Base-by-base conservation (phyloP, 2,888 invertebrate species). In the Acronicta leporina region DNA sequence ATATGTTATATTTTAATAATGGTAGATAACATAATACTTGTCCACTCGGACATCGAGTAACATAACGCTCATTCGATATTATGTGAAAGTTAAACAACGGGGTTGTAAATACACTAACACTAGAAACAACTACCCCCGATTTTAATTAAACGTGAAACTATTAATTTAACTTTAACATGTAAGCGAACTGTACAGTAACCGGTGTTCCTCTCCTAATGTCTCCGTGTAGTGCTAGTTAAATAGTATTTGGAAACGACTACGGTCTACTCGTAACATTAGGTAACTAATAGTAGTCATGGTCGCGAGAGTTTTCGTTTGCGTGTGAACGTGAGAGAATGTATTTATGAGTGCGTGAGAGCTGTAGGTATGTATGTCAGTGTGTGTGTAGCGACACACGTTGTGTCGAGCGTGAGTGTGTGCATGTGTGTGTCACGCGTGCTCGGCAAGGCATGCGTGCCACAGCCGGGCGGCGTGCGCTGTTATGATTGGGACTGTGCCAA, bases 401-500 rank as follows among this genome's bases (percentile, higher is more conserved):
- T 56, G 58, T 57, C 66, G 65, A 55, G 58, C 47, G 63, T 68
- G 70, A 63, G 71, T 66, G 77, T 66, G 74, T 67, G 77, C 57
- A 70, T 72, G 68, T 41, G 67, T 55, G 65, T 60, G 56, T 59
- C 52, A 66, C 75, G 61, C 55, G 69, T 75, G 73, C 77, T 53
- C 43, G 67, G 46, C 53, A 25, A 25, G 45, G 35, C 20, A 43
- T 40, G 45, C 41, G 45, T 9, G 50, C 41, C 46, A 40, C 30
- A 33, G 59, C 38, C 60, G 40, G 56, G 13, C 54, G 65, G 75
- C 68, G 67, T 71, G 81, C 82, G 79, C 75, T 30, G 77, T 73
- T 83, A 86, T 91, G 92, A 92, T 91, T 91, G 93, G 89, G 92
- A 93, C 88, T 89, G 94, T 94, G 94, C 94, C 94, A 94, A 94